phyloP scores from a whole-genome alignment of 1,140 invertebrate genomes.

The Chionoecetes opilio region DNA sequence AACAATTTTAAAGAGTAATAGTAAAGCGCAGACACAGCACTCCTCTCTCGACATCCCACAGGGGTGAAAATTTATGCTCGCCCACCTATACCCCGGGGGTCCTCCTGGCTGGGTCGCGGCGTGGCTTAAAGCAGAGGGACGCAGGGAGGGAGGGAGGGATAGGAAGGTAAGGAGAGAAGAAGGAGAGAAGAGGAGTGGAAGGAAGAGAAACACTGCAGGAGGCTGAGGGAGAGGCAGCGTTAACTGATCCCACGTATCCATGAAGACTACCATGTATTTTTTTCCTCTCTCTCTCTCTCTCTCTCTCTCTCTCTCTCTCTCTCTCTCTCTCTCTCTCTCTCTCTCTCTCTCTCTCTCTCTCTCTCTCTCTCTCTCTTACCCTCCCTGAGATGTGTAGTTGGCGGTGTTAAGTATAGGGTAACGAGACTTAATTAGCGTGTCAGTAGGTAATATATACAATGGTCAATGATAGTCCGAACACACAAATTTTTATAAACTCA shows the following conservation, averaged over 20 bases:
- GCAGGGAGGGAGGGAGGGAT: no score
- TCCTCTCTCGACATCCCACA: slow-evolving; percentile 16
- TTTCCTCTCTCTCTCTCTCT: slow-evolving; percentile 43
- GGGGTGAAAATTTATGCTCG: slow-evolving; percentile 51
- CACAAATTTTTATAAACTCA: no score
- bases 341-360: slow-evolving; percentile 51
- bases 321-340: slow-evolving; percentile 49
- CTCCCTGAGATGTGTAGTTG: no score
- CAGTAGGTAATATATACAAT: no score
- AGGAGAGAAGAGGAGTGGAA: not conserved
- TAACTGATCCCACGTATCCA: not conserved
- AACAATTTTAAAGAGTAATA: not conserved
- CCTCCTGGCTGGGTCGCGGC: slow-evolving; percentile 2
- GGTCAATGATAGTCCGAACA: no score
- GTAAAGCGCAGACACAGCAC: slow-evolving; percentile 6
- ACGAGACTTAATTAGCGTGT: no score
- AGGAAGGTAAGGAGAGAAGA: not conserved
- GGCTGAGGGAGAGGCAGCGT: not conserved
- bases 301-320: slow-evolving; percentile 40
- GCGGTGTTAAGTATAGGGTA: no score
- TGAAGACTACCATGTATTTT: not conserved
- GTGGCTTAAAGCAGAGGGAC: slow-evolving; percentile 35
- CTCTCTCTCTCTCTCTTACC: not conserved
- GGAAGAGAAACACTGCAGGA: not conserved
- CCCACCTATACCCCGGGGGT: slow-evolving; percentile 48